Conservation (phyloP, 2,888 invertebrate species). For the Xiphydria camelus region DNA sequence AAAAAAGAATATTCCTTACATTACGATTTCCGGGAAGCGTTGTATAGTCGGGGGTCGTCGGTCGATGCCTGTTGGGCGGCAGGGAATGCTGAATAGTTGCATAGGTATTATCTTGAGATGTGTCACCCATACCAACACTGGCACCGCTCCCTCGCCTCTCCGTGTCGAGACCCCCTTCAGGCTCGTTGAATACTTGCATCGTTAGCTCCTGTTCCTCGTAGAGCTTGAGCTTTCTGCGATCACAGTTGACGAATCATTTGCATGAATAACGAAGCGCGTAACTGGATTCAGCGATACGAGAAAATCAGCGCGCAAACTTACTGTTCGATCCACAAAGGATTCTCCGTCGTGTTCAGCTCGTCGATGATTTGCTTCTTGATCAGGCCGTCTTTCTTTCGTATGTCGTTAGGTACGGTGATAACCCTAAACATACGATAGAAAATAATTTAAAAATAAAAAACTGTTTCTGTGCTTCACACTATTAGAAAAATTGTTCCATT, state of each 20-base stretch:
- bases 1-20: slow-evolving; percentile 52
- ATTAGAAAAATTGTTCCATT: neutral
- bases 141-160: slow-evolving; percentile 61
- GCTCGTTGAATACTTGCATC: slow-evolving; percentile 88
- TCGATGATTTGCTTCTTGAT: slow-evolving; percentile 83
- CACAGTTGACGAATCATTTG: neutral
- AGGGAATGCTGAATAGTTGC: slow-evolving; percentile 76
- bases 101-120: slow-evolving; percentile 72
- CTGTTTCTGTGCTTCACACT: neutral
- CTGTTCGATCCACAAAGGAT: slow-evolving; percentile 92
- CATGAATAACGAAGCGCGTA: neutral
- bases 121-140: slow-evolving; percentile 55
- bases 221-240: slow-evolving; percentile 74
- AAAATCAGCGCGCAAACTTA: slow-evolving; percentile 54
- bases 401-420: slow-evolving; percentile 78
- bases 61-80: slow-evolving; percentile 52
- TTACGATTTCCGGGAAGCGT: slow-evolving; percentile 62
- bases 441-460: slow-evolving; percentile 1
- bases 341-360: slow-evolving; percentile 86
- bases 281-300: neutral
- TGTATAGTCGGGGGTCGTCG: slow-evolving; percentile 56
- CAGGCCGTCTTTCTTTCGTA: slow-evolving; percentile 80
- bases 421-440: slow-evolving; percentile 70
- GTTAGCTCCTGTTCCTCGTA: slow-evolving; percentile 92
- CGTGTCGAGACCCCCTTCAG: slow-evolving; percentile 65